Percentiles rank a stretch among this genome's conserved stretches.
Evolutionary conservation across 2,797 vertebrate genomes (phyloP).

Genomic region (Anguilla marmorata): DNA sequence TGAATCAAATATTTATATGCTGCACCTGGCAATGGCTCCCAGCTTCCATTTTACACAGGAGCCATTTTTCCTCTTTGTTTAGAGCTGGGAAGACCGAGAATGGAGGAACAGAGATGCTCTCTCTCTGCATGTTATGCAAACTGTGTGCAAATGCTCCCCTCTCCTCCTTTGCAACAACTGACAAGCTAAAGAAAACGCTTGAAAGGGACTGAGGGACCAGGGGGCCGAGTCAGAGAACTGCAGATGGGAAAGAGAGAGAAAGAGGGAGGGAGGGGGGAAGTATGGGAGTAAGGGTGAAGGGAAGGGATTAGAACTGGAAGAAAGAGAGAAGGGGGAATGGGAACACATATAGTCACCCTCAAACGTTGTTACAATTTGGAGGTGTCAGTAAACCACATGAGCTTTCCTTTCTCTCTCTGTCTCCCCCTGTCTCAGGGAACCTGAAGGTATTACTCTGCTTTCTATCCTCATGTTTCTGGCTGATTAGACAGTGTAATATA

Average conservation of each 20-base stretch:
- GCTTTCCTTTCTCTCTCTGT: not conserved
- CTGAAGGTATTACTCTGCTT: not conserved
- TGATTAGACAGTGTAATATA: not conserved
- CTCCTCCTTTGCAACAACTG: not conserved
- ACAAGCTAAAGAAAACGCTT: not conserved
- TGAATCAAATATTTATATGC: conserved; percentile 56
- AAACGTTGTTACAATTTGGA: not conserved
- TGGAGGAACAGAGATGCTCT: too few species aligned
- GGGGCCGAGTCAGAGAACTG: not conserved
- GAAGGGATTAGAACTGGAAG: not conserved
- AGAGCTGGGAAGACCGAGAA: not conserved
- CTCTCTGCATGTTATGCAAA: not conserved
- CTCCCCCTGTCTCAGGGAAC: not conserved
- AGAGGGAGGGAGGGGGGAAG: not conserved
- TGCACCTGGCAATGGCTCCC: conserved; percentile 61
- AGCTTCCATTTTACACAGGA: conserved; percentile 58
- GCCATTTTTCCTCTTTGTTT: conserved; percentile 1
- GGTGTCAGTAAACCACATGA: not conserved
- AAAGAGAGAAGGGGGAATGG: not conserved
- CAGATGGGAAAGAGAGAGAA: conserved; percentile 30
- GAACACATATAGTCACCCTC: not conserved
- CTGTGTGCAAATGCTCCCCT: not conserved
- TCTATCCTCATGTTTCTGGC: not conserved
- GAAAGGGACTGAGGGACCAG: conserved; percentile 38
- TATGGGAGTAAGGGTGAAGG: not conserved